Evolutionary conservation across 2,113 vertebrate genomes (phyloP).

Genomic region (Cyanoderma ruficeps): DNA sequence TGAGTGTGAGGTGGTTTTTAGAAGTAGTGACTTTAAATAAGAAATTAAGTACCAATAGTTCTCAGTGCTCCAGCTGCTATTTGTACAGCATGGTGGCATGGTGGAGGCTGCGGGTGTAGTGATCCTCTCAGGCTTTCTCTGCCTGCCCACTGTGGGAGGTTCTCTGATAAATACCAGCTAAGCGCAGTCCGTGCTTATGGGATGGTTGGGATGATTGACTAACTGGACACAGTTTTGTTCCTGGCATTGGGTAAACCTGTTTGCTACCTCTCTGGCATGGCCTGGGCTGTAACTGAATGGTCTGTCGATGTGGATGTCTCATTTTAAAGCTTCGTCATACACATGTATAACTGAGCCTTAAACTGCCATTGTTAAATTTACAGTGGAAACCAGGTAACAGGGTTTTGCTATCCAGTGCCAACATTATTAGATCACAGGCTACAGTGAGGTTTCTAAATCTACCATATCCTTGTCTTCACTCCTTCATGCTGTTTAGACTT

Average conservation of each 20-base stretch:
- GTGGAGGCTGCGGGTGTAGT: not conserved
- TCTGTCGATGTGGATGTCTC: not conserved
- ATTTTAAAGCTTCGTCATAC: not conserved
- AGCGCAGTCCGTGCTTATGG: not conserved
- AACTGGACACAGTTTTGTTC: not conserved
- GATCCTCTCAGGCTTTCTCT: not conserved
- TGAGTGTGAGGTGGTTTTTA: not conserved
- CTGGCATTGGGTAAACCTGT: not conserved
- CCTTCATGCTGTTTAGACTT: not conserved
- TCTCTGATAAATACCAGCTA: not conserved
- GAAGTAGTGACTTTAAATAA: not conserved
- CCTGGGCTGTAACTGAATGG: not conserved
- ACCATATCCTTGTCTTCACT: not conserved
- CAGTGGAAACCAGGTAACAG: not conserved
- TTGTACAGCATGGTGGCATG: not conserved
- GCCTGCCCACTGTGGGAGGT: fast-evolving
- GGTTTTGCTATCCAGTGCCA: not conserved
- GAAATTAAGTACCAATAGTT: not conserved
- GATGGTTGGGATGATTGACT: not conserved
- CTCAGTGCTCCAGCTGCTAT: not conserved
- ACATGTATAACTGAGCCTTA: not conserved
- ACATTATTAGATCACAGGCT: not conserved
- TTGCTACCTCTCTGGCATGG: not conserved
- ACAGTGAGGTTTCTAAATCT: not conserved
- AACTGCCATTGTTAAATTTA: not conserved